These are phyloP conservation scores for Protobothrops flavoviridis DNA, from an alignment of 2,113 vertebrate species.

Conservation along the genomic window DNA sequence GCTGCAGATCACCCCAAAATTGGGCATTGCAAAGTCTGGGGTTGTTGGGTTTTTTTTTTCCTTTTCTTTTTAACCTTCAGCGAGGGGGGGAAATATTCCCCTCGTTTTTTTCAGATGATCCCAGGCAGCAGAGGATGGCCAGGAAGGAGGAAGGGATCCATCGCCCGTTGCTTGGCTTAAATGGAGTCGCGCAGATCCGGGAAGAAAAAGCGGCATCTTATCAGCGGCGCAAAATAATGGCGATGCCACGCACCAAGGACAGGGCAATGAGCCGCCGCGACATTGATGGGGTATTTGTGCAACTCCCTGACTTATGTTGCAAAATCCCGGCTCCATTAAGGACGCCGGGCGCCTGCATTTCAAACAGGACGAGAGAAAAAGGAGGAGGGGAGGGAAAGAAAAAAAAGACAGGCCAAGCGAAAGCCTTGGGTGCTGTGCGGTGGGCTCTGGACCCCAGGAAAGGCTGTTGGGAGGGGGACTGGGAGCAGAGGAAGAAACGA, in stretches of 20 bases:
- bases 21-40: neutral
- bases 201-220: conserved; percentile 63
- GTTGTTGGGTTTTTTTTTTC: neutral
- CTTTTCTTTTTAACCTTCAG: conserved; percentile 20
- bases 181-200: conserved; percentile 70
- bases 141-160: conserved; percentile 69
- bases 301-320: conserved; percentile 62
- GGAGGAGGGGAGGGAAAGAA: accelerated
- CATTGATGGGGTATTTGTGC: conserved; percentile 69
- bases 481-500: no score
- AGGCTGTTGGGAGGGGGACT: no score
- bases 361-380: neutral
- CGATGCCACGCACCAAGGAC: conserved; percentile 69
- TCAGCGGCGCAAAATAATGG: conserved; percentile 76
- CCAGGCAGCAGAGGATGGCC: conserved; percentile 68
- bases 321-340: conserved; percentile 61
- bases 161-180: conserved; percentile 72
- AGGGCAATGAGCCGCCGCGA: conserved; percentile 71
- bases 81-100: neutral
- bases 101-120: conserved; percentile 35
- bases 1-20: neutral
- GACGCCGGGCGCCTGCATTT: conserved; percentile 48
- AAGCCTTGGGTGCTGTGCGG: no score
- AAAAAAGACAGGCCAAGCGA: no score
- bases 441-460: no score